phyloP scores from a whole-genome alignment of 2,113 vertebrate genomes.

The Sprattus sprattus region DNA sequence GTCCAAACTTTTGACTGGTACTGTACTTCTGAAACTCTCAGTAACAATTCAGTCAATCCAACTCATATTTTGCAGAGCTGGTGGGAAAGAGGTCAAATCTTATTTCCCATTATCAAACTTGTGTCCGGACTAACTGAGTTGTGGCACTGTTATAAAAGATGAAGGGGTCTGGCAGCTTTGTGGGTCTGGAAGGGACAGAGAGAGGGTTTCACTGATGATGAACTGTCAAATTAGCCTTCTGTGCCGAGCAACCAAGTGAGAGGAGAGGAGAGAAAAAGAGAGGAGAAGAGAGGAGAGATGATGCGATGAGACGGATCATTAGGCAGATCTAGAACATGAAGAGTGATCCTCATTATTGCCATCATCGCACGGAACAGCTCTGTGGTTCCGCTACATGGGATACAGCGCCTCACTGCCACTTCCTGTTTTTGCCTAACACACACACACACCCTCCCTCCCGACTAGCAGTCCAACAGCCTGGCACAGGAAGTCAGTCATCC shows the following conservation, averaged over 20 bases:
- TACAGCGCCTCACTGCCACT: not conserved
- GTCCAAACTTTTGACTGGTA: no score
- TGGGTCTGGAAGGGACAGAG: not conserved
- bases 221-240: constrained; percentile 37
- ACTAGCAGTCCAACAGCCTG: not conserved
- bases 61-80: not conserved
- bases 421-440: not conserved
- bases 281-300: not conserved
- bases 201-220: constrained; percentile 35
- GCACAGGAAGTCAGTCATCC: not conserved
- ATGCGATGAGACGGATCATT: constrained; percentile 52
- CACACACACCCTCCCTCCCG: not conserved
- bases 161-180: not conserved
- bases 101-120: not conserved
- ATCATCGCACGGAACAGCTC: constrained; percentile 45
- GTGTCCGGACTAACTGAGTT: not conserved
- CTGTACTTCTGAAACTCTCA: not conserved
- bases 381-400: not conserved
- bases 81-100: not conserved
- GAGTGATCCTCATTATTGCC: constrained; percentile 55
- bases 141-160: not conserved
- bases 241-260: constrained; percentile 39
- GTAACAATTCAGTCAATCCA: not conserved
- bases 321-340: constrained; percentile 46
- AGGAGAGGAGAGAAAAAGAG: not conserved